Evolutionary conservation across 2,888 invertebrate genomes (phyloP).

Genomic region (Chalcis sispes): DNA sequence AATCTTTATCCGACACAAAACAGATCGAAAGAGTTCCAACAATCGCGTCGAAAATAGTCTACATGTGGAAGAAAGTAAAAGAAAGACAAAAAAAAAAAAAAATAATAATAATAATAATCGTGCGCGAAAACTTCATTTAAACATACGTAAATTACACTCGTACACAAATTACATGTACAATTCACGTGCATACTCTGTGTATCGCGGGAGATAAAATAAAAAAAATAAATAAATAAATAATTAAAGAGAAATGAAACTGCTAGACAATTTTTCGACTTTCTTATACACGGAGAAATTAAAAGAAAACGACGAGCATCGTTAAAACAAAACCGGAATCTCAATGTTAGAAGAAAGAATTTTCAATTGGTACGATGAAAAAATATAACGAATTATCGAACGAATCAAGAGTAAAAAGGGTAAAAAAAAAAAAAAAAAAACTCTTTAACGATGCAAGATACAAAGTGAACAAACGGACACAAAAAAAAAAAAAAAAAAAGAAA

Average conservation of each 20-base stretch:
- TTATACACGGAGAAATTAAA: not conserved
- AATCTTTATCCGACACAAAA: too few relatives aligned
- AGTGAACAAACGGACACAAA: not conserved
- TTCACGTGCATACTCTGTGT: not conserved
- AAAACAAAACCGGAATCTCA: not conserved
- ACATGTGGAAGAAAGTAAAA: not conserved
- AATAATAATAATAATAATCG: not conserved
- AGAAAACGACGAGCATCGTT: not conserved
- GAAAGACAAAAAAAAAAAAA: not conserved
- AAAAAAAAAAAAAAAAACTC: not conserved
- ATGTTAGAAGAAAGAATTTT: too few relatives aligned
- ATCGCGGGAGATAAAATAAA: too few relatives aligned
- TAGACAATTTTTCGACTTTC: constrained; percentile 38
- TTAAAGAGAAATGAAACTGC: not conserved
- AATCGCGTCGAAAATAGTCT: constrained; percentile 26
- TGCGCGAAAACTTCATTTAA: not conserved
- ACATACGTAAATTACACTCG: not conserved
- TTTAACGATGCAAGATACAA: not conserved
- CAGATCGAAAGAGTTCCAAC: constrained; percentile 1
- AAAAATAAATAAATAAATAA: too few relatives aligned
- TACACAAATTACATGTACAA: not conserved
- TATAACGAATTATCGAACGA: too few relatives aligned
- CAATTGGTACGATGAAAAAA: too few relatives aligned
- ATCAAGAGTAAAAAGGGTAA: too few relatives aligned
- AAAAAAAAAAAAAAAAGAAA: not conserved